A percentile compares a stretch with the other conserved stretches of the same genome.
Conservation (phyloP, 2,113 vertebrate genomes). For the Psittacula cyanocephala region DNA sequence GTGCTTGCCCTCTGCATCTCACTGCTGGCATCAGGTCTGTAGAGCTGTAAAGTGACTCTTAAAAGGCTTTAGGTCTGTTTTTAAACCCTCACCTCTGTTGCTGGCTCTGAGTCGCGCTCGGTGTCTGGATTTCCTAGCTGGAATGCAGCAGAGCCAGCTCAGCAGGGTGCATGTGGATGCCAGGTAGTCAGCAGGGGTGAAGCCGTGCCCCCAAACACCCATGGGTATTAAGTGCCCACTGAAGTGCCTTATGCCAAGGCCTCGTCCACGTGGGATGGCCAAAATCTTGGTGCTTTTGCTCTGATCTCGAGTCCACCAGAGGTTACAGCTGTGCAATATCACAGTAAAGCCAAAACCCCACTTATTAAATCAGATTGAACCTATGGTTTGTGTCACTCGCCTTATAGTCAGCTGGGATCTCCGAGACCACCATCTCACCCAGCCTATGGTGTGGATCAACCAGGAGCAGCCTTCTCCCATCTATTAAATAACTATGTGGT, state of each 20-base stretch:
- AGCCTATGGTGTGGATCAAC: background rate
- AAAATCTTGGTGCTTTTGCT: background rate
- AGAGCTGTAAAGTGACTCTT: background rate
- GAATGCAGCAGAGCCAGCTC: background rate
- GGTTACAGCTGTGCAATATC: background rate
- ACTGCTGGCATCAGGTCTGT: background rate
- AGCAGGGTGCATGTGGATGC: background rate
- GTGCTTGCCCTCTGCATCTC: background rate
- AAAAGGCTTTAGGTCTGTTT: background rate
- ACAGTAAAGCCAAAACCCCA: background rate
- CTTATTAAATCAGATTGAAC: background rate
- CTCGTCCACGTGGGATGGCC: rapidly evolving
- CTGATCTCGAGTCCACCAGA: background rate
- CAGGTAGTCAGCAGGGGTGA: no score
- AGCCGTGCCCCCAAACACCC: background rate
- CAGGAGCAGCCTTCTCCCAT: background rate
- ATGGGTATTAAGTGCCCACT: rapidly evolving
- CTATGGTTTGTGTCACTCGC: background rate
- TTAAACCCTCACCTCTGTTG: background rate
- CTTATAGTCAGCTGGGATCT: rapidly evolving
- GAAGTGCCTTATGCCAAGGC: background rate
- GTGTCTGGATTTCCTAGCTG: rapidly evolving
- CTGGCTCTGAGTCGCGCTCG: rapidly evolving
- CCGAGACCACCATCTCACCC: background rate
- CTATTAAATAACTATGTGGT: background rate